Evolutionary conservation across 2,888 invertebrate genomes (phyloP).

Genomic region (Cantharis flavilabris): DNA sequence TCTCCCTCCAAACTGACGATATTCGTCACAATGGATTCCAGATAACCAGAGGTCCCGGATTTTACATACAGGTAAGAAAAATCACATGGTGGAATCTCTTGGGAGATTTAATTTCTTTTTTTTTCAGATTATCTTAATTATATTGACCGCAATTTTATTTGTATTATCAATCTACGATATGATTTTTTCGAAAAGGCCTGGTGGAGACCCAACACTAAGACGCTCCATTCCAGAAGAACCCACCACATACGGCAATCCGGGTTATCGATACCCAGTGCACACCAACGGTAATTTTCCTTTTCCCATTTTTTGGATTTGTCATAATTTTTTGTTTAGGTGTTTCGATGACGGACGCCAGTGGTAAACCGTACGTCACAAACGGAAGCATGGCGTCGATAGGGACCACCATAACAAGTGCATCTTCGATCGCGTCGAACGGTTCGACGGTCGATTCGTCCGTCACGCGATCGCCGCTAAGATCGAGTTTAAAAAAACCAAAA

Average conservation of each 20-base stretch:
- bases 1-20: constrained; percentile 86
- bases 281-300: constrained; percentile 53
- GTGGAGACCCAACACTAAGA: constrained; percentile 79
- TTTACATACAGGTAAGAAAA: constrained; percentile 78
- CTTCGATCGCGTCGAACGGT: constrained; percentile 53
- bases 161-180: constrained; percentile 82
- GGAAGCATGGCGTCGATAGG: constrained; percentile 64
- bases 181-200: constrained; percentile 72
- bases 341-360: constrained; percentile 87
- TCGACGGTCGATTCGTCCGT: constrained; percentile 58
- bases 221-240: constrained; percentile 62
- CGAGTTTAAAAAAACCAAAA: constrained; percentile 82
- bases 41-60: constrained; percentile 79
- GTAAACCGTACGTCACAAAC: constrained; percentile 71
- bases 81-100: no score
- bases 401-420: constrained; percentile 66
- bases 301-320: constrained; percentile 23
- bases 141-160: constrained; percentile 74
- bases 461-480: constrained; percentile 69
- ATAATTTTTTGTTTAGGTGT: constrained; percentile 53
- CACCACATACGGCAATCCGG: constrained; percentile 85
- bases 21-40: constrained; percentile 70
- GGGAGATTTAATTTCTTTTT: neutral
- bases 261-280: constrained; percentile 71
- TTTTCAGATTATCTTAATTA: constrained; percentile 77